Evolutionary conservation across 2,113 vertebrate species (phyloP), one percentile per base, ranked within the genome.

Genomic region (Thinocorus orbignyianus): DNA sequence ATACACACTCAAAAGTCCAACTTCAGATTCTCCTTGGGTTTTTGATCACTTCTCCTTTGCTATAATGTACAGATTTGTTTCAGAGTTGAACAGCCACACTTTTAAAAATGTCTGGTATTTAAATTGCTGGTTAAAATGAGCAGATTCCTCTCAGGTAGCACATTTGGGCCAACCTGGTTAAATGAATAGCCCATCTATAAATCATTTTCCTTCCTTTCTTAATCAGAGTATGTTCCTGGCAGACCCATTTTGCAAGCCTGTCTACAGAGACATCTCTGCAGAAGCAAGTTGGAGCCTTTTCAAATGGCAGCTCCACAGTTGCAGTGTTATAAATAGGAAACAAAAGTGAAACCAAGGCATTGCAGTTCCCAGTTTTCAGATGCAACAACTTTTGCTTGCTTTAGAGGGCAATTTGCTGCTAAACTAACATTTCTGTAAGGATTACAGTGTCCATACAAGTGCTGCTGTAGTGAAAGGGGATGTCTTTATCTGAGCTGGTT

Each of bases 301-400:
- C 55, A 62, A 48, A 31, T 33, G 10, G 17, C 62, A 48, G 31
- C 74, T 80, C 73, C 42, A 13, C 15, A 4, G 16, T 11, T 44
- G 24, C 39, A 4, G 5, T 19, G 16, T 33, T 62, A 1, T 2
- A 76, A 24, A 37, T 30, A 13, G 2, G 42, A 83, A 95, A 17
- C 86, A 94, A 93, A 96, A 96, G 88, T 78, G 90, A 95, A 97
- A 96, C 42, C 42, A 39, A 71, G 20, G 33, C 46, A 13, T 74
- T 46, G 10, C 0, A 0, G 13, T n/a, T 69, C 37, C 66, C 58
- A 37, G 13, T 5, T 42, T 85, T 79, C 19, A n/a, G 7, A 33
- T 44, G 28, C 23, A 48, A 25, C 31, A 20, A 54, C 44, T 69
- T 82, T 48, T 68, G 6, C 48, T 86, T 33, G 4, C 48, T 77